phyloP scores from a whole-genome alignment of 2,797 vertebrate genomes.

The Molossus molossus region DNA sequence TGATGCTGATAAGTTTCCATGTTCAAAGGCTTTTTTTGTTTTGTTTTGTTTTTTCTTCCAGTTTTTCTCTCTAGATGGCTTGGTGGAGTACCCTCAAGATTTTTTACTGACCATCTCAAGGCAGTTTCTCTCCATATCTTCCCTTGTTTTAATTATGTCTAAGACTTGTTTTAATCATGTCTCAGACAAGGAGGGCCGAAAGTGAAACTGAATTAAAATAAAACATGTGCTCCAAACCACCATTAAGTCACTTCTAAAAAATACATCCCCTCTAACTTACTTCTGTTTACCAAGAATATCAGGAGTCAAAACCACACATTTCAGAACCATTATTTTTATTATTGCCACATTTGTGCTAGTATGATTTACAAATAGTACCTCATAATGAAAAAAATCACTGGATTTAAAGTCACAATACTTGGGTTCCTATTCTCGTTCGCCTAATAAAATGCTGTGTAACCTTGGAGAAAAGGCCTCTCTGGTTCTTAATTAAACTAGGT shows the following conservation, averaged over 20 bases:
- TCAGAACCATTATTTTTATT: not conserved
- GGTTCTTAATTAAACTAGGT: not conserved
- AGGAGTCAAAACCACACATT: not conserved
- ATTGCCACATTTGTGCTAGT: not conserved
- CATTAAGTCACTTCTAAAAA: not conserved
- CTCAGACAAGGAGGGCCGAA: not conserved
- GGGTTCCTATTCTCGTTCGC: not conserved
- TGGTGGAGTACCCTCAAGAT: not conserved
- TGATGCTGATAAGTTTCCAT: not conserved
- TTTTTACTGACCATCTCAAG: slow-evolving; percentile 66
- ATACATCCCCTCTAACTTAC: not conserved
- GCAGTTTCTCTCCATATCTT: not conserved
- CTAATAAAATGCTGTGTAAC: not conserved
- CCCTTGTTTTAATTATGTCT: slow-evolving; percentile 4
- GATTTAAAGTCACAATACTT: not conserved
- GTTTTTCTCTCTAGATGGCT: slow-evolving; percentile 2
- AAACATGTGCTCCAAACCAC: not conserved
- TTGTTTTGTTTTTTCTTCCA: not conserved
- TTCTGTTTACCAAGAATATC: not conserved
- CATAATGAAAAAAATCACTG: not conserved
- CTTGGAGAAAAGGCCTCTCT: not conserved
- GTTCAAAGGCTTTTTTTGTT: not conserved
- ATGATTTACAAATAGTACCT: not conserved
- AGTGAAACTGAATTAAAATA: not conserved
- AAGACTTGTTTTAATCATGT: slow-evolving; percentile 36